Evolutionary conservation across 1,140 invertebrate species (phyloP), one percentile per base, ranked within the genome.

Genomic region (Monochamus saltuarius): DNA sequence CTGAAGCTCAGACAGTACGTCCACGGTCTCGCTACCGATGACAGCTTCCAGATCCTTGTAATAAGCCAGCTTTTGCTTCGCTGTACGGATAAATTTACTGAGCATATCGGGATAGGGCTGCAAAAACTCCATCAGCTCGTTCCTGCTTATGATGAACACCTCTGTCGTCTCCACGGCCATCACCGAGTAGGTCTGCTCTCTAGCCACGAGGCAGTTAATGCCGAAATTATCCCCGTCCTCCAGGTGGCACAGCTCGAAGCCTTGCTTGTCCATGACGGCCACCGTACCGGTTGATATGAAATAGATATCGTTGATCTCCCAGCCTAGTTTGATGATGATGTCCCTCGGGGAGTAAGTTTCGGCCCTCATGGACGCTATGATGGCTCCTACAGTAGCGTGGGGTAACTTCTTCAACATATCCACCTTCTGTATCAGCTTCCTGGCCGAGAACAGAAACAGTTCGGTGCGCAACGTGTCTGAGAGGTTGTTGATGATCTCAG

Each of bases 281-380:
- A 82, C 77, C 0, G 80, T 81, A 9, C 81, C 81, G n/a, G 72
- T 74, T 22, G 72, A 70, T 4, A 83, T 72, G 19, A 81, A 82
- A 53, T 73, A 81, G 50, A 82, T 69, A 2, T 72, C 65, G 4
- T 80, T 71, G 0, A 76, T 75, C 0, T 14, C 34, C 0, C 68
- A 73, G 1, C 74, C 74, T 13, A 71, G 68, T 56, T 73, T 72
- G 1, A 80, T 69, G n/a, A 83, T 76, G 0, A 75, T 56, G 39
- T 83, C 81, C 43, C 77, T 77, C 0, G 75, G 53, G 29, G 82
- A 70, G 57, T 73, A 82, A 59, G 82, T 72, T 61, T 80, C 74
- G 3, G 72, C 63, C 0, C 55, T 65, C 16, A 82, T 56, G 1
- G 51, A 53, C 0, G 61, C 46, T 1, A 78, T 62, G 7, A 83